phyloP scores from a whole-genome alignment of 2,797 vertebrate genomes.

The Arrhamphus sclerolepis region DNA sequence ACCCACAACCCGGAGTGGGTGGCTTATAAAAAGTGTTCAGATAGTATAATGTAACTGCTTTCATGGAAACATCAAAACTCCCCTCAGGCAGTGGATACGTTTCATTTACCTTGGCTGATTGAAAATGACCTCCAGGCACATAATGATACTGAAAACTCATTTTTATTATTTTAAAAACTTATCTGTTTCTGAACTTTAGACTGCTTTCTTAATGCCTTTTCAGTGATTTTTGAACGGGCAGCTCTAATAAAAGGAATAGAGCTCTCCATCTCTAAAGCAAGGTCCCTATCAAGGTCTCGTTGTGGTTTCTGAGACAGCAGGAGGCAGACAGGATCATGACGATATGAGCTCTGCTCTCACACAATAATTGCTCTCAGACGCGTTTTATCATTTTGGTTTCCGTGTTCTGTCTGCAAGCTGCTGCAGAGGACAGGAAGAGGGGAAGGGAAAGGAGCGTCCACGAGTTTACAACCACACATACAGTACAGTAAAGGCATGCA shows the following conservation, averaged over 20 bases:
- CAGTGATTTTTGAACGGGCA: slow-evolving; percentile 35
- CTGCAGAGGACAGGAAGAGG: slow-evolving; percentile 27
- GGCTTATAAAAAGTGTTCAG: slow-evolving; percentile 46
- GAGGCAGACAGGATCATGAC: slow-evolving; percentile 46
- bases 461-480: no score
- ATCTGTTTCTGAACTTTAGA: slow-evolving; percentile 20
- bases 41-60: slow-evolving; percentile 46
- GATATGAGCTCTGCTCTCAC: slow-evolving; percentile 59
- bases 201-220: slow-evolving; percentile 28
- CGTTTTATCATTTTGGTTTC: slow-evolving; percentile 51
- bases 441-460: slow-evolving; percentile 11
- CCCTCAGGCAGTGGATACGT: slow-evolving; percentile 1
- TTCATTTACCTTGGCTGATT: slow-evolving; percentile 28
- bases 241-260: slow-evolving; percentile 10
- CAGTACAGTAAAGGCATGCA: slow-evolving; percentile 34
- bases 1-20: slow-evolving; percentile 45
- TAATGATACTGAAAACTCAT: slow-evolving; percentile 19
- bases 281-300: slow-evolving; percentile 54
- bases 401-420: slow-evolving; percentile 47
- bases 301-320: slow-evolving; percentile 58
- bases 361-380: slow-evolving; percentile 76
- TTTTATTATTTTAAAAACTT: slow-evolving; percentile 37
- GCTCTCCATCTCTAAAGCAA: slow-evolving; percentile 27
- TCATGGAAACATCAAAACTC: slow-evolving; percentile 38
- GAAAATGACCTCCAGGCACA: slow-evolving; percentile 24